Evolutionary conservation across 2,797 vertebrate genomes (phyloP), one percentile per base, ranked within the genome.

Genomic region (Typhlichthys subterraneus): DNA sequence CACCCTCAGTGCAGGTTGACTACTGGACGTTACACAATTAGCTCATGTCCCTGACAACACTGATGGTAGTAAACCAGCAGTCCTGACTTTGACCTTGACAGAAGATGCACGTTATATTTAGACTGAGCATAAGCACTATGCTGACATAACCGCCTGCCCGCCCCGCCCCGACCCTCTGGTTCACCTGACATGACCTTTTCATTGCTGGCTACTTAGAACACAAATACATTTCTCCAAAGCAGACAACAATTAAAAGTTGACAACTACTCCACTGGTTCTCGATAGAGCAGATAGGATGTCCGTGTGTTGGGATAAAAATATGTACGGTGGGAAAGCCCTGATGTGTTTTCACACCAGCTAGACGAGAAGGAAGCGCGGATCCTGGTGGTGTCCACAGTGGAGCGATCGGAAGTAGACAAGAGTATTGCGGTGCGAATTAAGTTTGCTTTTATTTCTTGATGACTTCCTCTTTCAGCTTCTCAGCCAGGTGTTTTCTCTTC

Each of bases 381-480:
- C 65, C 61, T 70, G 56, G 61, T 73, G 53, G 61, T 70, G 53
- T 57, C 45, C 4, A 13, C 31, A 72, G 54, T 49, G 52, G 19
- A 74, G 70, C 4, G 23, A 54, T n/a, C 45, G 6, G 45, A 42
- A 29, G 51, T 50, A 47, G 10, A 65, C 3, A 7, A 56, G 46
- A 67, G 47, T 73, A 70, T 72, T 79, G 74, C 68, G 57, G 54
- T 12, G 8, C 38, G 52, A 60, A 29, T 29, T 4, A 29, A 5
- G 4, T 8, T 52, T 12, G 3, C 51, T 71, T 45, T 88, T 85
- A 97, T 83, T 97, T 99, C 75, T 96, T 96, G 80, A 99, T 97
- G 12, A 99, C 98, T 91, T 99, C 97, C 84, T 99, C 96, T 89
- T 97, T 98, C 52, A 99, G 94, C 80, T 98, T 99, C 80, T 98